Percentiles rank a stretch among this genome's conserved stretches.
Conservation (phyloP, 2,888 invertebrate genomes). For the Scaptomyza caliginosa region DNA sequence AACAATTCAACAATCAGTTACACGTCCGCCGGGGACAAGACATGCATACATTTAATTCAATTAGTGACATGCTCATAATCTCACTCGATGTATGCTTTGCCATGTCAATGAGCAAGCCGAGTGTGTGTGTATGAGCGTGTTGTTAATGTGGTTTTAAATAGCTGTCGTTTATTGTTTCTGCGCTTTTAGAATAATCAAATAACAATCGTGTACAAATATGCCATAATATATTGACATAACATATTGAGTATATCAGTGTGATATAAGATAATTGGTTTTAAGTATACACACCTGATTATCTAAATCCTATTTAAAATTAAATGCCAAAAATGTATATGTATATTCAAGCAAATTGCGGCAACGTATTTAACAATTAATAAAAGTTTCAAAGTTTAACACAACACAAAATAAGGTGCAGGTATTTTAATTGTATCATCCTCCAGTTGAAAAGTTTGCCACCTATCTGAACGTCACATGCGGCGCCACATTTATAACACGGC, state of each 20-base stretch:
- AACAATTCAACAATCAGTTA: conserved; percentile 39
- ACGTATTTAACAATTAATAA: conserved; percentile 27
- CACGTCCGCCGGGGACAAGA: conserved; percentile 40
- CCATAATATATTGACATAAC: neutral
- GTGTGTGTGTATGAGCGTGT: neutral
- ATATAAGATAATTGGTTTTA: neutral
- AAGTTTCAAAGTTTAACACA: conserved; percentile 42
- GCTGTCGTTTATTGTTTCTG: neutral
- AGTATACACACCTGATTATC: neutral
- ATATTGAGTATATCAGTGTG: neutral
- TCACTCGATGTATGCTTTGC: conserved; percentile 37
- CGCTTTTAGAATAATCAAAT: neutral
- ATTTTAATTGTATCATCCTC: conserved; percentile 11
- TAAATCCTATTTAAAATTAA: neutral
- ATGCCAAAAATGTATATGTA: conserved; percentile 7
- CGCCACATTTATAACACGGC: conserved; percentile 33
- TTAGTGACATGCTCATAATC: conserved; percentile 58
- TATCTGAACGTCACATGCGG: conserved; percentile 37
- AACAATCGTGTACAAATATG: too few relatives aligned
- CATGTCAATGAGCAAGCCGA: conserved; percentile 31
- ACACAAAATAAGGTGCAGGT: conserved; percentile 10
- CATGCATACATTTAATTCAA: conserved; percentile 56
- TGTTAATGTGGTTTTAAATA: conserved; percentile 29
- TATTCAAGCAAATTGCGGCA: neutral
- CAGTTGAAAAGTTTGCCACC: conserved; percentile 37